Base-by-base conservation (phyloP, 2,113 vertebrate species). In the Lathamus discolor region DNA sequence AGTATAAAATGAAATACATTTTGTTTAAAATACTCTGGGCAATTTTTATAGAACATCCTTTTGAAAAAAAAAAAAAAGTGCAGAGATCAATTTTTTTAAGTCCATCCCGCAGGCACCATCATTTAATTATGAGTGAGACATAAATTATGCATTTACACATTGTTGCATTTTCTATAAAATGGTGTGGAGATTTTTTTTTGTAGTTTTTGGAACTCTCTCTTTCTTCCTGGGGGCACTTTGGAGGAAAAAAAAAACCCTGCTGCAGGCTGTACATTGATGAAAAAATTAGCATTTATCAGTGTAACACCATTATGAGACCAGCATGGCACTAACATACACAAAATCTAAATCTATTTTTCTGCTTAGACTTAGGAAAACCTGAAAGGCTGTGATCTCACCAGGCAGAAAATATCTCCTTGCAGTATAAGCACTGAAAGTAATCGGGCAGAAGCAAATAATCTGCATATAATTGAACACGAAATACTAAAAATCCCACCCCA, bases 71-170 rank as follows among this genome's bases (percentile, higher is more conserved):
- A 91, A 91, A 93, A 97, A 97, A 97, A 98, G 96, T 96, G 97
- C 97, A 97, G 95, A 96, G 97, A 98, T 98, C 97, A 98, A 97
- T 98, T 98, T 98, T 98, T 98, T 98, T 97, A 98, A 98, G 98
- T 98, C 97, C 98, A 97, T 92, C 97, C 98, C 95, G 92, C 94
- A 97, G 98, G 98, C 98, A 88, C 97, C 97, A 98, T 98, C 98
- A 98, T 98, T 98, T 98, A 98, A 98, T 98, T 98, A 98, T 98
- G 98, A 98, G 96, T 88, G 80, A 97, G 97, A 96, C 96, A 98
- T 98, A 98, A 98, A 98, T 98, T 98, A 98, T 98, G 98, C 98
- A 98, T 98, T 92, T 91, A 96, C 97, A 98, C 98, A 98, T 98
- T 98, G 98, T 98, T 98, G 98, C 98, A 96, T 98, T 97, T 97